phyloP scores from a whole-genome alignment of 2,113 vertebrate species.

The Micronisus gabar region DNA sequence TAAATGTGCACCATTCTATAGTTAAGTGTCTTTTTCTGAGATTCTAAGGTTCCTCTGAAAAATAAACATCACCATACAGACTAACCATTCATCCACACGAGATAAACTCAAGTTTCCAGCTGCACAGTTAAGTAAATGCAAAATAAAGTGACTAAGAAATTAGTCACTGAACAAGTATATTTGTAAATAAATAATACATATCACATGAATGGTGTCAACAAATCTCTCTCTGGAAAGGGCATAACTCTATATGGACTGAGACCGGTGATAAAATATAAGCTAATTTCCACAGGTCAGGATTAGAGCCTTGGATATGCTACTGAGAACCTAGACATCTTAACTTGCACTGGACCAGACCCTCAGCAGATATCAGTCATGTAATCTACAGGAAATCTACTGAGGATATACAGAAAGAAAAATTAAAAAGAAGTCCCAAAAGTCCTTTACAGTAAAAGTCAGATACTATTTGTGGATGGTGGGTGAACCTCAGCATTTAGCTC shows the following conservation, averaged over 20 bases:
- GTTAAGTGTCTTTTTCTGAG: not conserved
- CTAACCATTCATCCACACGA: not conserved
- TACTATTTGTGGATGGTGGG: not conserved
- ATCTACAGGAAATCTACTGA: not conserved
- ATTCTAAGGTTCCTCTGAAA: not conserved
- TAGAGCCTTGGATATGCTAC: not conserved
- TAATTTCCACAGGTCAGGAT: not conserved
- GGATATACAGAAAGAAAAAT: not conserved
- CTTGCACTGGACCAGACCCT: not conserved
- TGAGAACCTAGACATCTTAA: not conserved
- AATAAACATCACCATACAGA: not conserved
- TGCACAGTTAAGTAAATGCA: not conserved
- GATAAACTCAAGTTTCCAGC: not conserved
- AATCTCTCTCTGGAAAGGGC: not conserved
- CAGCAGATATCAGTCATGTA: not conserved
- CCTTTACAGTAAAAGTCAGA: not conserved
- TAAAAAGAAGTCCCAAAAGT: not conserved
- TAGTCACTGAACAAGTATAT: not conserved
- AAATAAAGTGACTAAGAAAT: not conserved
- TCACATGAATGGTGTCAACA: not conserved
- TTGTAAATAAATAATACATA: not conserved
- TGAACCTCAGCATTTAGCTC: not conserved
- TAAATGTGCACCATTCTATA: fast-evolving
- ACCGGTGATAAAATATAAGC: not conserved
- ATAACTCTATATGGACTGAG: not conserved